Conservation (phyloP, 2,888 invertebrate species). For the Meghimatium bilineatum region DNA sequence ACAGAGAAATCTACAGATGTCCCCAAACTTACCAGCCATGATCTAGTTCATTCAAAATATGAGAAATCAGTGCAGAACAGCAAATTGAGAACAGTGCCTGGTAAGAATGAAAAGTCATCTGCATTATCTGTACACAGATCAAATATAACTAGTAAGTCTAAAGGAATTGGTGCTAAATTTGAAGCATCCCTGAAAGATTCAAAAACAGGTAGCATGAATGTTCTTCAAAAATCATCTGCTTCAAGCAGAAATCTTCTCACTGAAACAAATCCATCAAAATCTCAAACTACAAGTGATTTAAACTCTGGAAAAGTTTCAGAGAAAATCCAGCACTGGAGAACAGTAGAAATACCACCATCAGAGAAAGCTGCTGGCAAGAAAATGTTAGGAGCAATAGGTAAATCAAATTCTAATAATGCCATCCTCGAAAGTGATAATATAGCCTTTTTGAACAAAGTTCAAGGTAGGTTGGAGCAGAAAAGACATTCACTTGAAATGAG, state of each 20-base stretch:
- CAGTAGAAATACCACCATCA: background rate
- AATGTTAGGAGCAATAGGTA: slow-evolving; percentile 31
- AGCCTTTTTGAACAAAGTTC: slow-evolving; percentile 10
- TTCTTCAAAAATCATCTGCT: background rate
- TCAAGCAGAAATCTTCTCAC: background rate
- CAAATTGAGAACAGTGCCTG: background rate
- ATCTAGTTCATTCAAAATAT: background rate
- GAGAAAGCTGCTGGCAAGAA: slow-evolving; percentile 2
- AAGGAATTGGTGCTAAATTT: slow-evolving; percentile 26
- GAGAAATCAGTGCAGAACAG: background rate
- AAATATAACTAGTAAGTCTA: slow-evolving; percentile 9
- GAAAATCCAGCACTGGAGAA: slow-evolving; percentile 18
- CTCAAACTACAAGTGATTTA: background rate
- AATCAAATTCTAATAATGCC: slow-evolving; percentile 18
- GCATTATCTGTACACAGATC: background rate
- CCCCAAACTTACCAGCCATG: background rate
- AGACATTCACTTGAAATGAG: slow-evolving; percentile 35
- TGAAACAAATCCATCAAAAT: background rate
- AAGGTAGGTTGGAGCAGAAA: slow-evolving; percentile 11
- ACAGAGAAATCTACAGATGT: background rate
- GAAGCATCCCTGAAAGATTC: slow-evolving; percentile 19
- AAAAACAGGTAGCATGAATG: background rate
- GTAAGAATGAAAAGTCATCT: background rate
- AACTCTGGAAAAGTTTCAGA: slow-evolving; percentile 1
- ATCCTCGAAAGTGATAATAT: background rate